These are phyloP conservation scores for Anniella stebbinsi DNA, from an alignment of 2,797 vertebrate genomes.

Conservation along the genomic window DNA sequence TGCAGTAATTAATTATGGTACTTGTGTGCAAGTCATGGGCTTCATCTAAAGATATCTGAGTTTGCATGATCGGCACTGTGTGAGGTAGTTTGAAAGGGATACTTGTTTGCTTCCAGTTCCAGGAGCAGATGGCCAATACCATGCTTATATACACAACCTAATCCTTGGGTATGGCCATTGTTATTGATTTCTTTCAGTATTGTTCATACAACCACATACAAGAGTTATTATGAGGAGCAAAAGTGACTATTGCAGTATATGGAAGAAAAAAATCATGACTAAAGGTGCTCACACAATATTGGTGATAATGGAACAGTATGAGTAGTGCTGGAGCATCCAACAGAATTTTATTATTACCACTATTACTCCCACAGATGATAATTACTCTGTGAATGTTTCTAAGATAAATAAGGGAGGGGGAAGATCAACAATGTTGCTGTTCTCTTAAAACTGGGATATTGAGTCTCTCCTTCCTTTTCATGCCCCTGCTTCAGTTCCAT, in stretches of 20 bases:
- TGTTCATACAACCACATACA: not conserved
- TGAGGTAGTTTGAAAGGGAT: not conserved
- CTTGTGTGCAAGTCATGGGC: too few species aligned
- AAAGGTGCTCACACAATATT: slow-evolving; percentile 28
- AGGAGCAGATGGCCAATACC: not conserved
- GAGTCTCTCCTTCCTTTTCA: not conserved
- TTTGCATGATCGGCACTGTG: not conserved
- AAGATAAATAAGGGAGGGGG: not conserved
- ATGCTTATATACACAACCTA: not conserved
- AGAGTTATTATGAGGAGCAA: not conserved
- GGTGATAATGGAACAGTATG: slow-evolving; percentile 29
- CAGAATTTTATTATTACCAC: slow-evolving; percentile 4
- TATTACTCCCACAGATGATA: slow-evolving; percentile 1
- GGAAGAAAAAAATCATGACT: not conserved
- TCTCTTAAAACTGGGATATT: not conserved
- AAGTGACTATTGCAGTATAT: not conserved
- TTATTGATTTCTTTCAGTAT: not conserved
- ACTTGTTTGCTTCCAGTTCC: not conserved
- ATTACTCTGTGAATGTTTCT: slow-evolving; percentile 22
- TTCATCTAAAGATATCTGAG: not conserved
- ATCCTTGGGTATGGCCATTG: not conserved
- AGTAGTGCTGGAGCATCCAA: slow-evolving; percentile 10
- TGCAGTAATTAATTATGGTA: not conserved
- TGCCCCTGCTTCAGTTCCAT: not conserved
- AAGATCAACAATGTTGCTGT: not conserved